phyloP scores from a whole-genome alignment of 2,888 invertebrate genomes.

The Dioctria rufipes region DNA sequence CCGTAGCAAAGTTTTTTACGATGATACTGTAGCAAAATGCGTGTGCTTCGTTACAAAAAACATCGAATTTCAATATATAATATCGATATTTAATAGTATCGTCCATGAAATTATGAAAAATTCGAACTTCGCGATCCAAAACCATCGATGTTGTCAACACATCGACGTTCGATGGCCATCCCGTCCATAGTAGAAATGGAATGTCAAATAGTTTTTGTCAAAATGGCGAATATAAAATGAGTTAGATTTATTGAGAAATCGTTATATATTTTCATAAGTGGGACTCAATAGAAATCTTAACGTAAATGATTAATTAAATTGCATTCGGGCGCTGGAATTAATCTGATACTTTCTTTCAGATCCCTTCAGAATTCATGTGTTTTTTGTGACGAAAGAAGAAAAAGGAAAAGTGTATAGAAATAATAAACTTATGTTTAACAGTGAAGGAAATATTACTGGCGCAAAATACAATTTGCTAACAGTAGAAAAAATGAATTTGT shows the following conservation, averaged over 20 bases:
- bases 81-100: too few relatives aligned
- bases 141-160: background rate
- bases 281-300: background rate
- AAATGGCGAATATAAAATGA: slow-evolving; percentile 62
- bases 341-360: slow-evolving; percentile 31
- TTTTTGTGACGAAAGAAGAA: slow-evolving; percentile 41
- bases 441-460: background rate
- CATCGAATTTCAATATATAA: too few relatives aligned
- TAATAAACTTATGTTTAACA: slow-evolving; percentile 15
- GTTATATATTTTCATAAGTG: slow-evolving; percentile 34
- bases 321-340: background rate
- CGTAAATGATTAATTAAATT: background rate
- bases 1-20: too few relatives aligned
- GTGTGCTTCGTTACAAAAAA: too few relatives aligned
- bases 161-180: background rate
- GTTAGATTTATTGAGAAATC: slow-evolving; percentile 19
- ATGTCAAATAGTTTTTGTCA: slow-evolving; percentile 61
- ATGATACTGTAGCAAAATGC: too few relatives aligned
- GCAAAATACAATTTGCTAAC: too few relatives aligned
- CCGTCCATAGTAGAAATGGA: slow-evolving; percentile 12
- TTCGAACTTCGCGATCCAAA: background rate
- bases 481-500: background rate
- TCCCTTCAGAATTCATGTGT: slow-evolving; percentile 37
- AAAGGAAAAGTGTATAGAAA: slow-evolving; percentile 38
- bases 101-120: too few relatives aligned